These are phyloP conservation scores for Gortyna flavago DNA, from an alignment of 2,888 invertebrate genomes.

Conservation along the genomic window DNA sequence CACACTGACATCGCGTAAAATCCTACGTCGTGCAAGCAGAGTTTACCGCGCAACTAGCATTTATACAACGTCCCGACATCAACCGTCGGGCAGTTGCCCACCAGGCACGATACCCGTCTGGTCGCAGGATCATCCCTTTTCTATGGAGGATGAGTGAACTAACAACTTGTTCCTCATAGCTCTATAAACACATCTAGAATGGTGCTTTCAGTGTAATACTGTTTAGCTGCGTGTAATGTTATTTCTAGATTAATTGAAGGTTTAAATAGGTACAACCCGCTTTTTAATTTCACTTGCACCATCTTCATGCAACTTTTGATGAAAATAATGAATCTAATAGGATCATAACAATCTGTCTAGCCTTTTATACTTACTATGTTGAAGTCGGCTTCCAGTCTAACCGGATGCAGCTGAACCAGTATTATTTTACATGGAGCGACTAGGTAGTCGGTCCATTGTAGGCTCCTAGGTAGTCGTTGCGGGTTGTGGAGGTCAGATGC, in stretches of 20 bases:
- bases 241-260: neutral
- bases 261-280: neutral
- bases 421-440: neutral
- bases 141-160: too few relatives aligned
- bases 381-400: neutral
- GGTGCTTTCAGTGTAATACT: neutral
- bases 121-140: too few relatives aligned
- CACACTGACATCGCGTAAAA: neutral
- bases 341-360: neutral
- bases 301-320: neutral
- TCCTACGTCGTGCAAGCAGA: neutral
- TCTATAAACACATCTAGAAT: neutral
- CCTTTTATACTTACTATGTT: neutral
- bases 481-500: too few relatives aligned
- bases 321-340: neutral
- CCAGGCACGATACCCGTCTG: too few relatives aligned
- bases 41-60: too few relatives aligned
- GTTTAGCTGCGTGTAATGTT: neutral
- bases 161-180: too few relatives aligned
- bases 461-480: too few relatives aligned
- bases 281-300: neutral
- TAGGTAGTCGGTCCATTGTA: too few relatives aligned
- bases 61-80: too few relatives aligned
- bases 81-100: too few relatives aligned
- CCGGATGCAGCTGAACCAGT: neutral